Percentiles rank a stretch among this genome's conserved stretches.
These are phyloP conservation scores for zebrafish (Danio rerio) DNA, from an alignment of 2,113 vertebrate genomes.

Conservation along the genomic window GRCz12tu NC_133186.1:38504001-38504500, in stretches of 20 bases:
- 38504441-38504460: not conserved
- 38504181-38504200: slow-evolving; percentile 5
- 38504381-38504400: too few species aligned
- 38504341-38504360: too few species aligned
- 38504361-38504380: too few species aligned
- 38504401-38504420: too few species aligned
- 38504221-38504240: not conserved
- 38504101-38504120: slow-evolving; percentile 49
- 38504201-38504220: slow-evolving; percentile 20
- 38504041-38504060: slow-evolving; percentile 17
- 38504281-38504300: too few species aligned
- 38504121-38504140: slow-evolving; percentile 57
- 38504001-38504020: slow-evolving; percentile 44
- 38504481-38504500: too few species aligned
- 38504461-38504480: too few species aligned
- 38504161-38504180: slow-evolving; percentile 44
- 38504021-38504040: slow-evolving; percentile 44
- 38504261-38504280: too few species aligned
- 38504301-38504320: too few species aligned
- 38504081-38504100: slow-evolving; percentile 45
- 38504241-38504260: not conserved
- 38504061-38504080: slow-evolving; percentile 46
- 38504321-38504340: too few species aligned
- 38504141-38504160: slow-evolving; percentile 39
- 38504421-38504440: not conserved